These are phyloP conservation scores for Scyliorhinus canicula DNA, from an alignment of 2,797 vertebrate species.

Conservation along the genomic window DNA sequence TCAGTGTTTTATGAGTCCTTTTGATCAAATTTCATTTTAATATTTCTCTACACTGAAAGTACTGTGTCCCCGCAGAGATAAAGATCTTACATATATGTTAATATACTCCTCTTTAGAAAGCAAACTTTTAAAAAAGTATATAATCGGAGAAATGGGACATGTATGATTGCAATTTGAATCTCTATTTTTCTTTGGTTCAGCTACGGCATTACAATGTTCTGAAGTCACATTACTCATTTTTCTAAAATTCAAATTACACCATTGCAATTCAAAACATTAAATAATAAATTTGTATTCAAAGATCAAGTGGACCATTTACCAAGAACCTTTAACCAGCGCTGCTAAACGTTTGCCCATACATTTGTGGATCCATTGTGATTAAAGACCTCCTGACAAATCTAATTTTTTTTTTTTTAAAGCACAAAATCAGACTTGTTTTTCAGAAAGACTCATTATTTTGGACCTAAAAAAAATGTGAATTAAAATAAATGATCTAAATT, in stretches of 20 bases:
- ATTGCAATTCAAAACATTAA: neutral
- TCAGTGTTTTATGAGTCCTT: neutral
- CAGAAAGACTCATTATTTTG: neutral
- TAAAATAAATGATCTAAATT: neutral
- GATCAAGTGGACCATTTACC: neutral
- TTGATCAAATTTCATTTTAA: conserved; percentile 4
- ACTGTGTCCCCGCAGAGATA: conserved; percentile 15
- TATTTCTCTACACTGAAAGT: neutral
- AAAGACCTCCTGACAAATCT: neutral
- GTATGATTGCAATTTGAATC: conserved; percentile 26
- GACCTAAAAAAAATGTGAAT: neutral
- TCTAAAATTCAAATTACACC: neutral
- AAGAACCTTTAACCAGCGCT: neutral
- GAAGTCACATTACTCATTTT: neutral
- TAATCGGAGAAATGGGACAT: neutral
- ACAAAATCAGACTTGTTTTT: neutral
- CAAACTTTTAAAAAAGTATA: neutral
- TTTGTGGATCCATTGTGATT: neutral
- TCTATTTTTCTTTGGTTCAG: conserved; percentile 5
- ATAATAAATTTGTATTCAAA: neutral
- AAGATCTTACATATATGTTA: neutral
- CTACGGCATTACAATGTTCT: neutral
- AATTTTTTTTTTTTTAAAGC: neutral
- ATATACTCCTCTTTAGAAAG: neutral
- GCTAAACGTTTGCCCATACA: neutral